phyloP scores from a whole-genome alignment of 2,113 vertebrate species.

The Nycticryphes semicollaris region DNA sequence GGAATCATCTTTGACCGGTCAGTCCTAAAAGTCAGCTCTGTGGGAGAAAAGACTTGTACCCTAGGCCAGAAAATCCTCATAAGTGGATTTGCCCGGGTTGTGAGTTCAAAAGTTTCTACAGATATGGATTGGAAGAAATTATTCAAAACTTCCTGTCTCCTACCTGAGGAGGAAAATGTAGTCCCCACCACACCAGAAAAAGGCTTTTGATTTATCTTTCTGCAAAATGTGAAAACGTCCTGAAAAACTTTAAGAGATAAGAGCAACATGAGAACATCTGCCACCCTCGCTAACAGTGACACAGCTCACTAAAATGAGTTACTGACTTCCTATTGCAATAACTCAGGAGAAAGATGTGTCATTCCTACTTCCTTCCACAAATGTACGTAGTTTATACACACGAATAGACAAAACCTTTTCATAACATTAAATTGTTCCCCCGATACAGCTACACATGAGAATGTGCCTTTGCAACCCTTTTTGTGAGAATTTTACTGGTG shows the following conservation, averaged over 20 bases:
- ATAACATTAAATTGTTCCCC: neutral
- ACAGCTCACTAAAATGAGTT: neutral
- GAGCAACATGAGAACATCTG: neutral
- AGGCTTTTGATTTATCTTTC: neutral
- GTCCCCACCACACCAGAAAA: neutral
- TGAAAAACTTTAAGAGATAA: neutral
- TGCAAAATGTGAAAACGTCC: neutral
- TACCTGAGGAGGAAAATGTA: neutral
- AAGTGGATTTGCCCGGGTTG: neutral
- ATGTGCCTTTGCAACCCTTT: neutral
- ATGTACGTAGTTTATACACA: fast-evolving
- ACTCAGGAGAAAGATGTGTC: neutral
- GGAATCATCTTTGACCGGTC: neutral
- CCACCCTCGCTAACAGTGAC: neutral
- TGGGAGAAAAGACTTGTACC: neutral
- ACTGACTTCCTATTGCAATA: neutral
- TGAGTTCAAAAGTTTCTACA: neutral
- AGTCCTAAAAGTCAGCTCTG: neutral
- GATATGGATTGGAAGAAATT: neutral
- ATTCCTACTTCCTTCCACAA: neutral
- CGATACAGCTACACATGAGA: neutral
- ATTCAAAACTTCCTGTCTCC: neutral
- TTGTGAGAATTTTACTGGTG: neutral
- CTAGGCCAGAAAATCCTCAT: neutral
- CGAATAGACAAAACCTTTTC: neutral